These are phyloP conservation scores for Schizothorax lantsangensis DNA, from an alignment of 2,797 vertebrate species.

Conservation along the genomic window DNA sequence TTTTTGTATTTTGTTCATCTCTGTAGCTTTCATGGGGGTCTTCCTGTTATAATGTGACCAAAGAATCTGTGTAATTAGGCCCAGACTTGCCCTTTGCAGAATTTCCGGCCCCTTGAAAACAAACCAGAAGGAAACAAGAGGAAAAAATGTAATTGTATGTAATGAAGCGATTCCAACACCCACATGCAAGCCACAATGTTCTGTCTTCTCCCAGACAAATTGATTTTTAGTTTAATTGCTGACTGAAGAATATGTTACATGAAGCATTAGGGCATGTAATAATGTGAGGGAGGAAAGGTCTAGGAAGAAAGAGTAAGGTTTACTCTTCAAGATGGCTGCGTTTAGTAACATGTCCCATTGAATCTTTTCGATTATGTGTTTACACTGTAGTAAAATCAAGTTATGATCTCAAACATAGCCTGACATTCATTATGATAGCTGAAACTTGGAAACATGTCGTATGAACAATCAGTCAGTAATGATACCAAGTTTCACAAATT, in stretches of 20 bases:
- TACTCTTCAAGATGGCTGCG: background rate
- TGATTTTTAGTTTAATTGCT: slow-evolving; percentile 77
- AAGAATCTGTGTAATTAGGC: slow-evolving; percentile 35
- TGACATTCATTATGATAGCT: background rate
- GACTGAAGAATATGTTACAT: slow-evolving; percentile 68
- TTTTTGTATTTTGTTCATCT: slow-evolving; percentile 2
- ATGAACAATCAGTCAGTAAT: background rate
- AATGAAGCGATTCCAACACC: slow-evolving; percentile 59
- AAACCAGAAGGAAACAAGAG: slow-evolving; percentile 39
- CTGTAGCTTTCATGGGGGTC: background rate
- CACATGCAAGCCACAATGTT: slow-evolving; percentile 53
- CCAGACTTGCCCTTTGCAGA: slow-evolving; percentile 32
- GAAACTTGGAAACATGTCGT: background rate
- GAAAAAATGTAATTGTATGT: slow-evolving; percentile 51
- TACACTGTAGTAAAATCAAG: background rate
- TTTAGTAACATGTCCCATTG: background rate
- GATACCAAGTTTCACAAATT: background rate
- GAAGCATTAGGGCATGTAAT: slow-evolving; percentile 47
- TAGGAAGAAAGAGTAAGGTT: background rate
- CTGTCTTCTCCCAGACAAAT: slow-evolving; percentile 64
- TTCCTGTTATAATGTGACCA: slow-evolving; percentile 20
- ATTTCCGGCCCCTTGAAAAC: slow-evolving; percentile 49
- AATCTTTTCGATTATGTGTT: background rate
- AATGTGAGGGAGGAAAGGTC: slow-evolving; percentile 19
- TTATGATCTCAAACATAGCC: background rate